A percentile compares a stretch with the other conserved stretches of the same genome.
These are phyloP conservation scores for Idaea straminata DNA, from an alignment of 2,888 invertebrate species.

Conservation along the genomic window DNA sequence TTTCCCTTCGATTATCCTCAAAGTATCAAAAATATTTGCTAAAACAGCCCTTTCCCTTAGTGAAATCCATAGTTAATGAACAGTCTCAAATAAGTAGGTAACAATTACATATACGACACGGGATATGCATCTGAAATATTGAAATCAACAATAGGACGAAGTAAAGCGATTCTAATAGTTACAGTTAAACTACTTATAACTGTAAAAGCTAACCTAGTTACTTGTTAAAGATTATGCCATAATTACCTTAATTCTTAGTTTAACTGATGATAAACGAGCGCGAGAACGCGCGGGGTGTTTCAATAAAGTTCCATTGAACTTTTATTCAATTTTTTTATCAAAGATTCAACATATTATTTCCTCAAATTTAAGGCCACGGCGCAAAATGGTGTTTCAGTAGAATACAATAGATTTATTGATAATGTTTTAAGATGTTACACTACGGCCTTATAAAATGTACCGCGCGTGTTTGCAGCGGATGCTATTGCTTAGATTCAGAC, in stretches of 20 bases:
- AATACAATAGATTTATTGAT: constrained; percentile 68
- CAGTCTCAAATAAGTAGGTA: constrained; percentile 79
- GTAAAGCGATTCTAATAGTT: constrained; percentile 70
- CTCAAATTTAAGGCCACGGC: constrained; percentile 79
- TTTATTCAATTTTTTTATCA: constrained; percentile 53
- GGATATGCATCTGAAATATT: constrained; percentile 70
- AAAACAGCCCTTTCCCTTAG: constrained; percentile 78
- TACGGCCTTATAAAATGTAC: constrained; percentile 68
- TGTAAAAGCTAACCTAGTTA: constrained; percentile 69
- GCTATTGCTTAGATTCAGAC: constrained; percentile 28
- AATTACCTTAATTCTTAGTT: constrained; percentile 57
- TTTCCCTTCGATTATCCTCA: constrained; percentile 77
- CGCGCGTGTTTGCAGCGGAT: constrained; percentile 39
- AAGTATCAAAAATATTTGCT: constrained; percentile 80
- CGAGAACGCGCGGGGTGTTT: constrained; percentile 24
- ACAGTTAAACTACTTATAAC: constrained; percentile 56
- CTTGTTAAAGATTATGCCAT: constrained; percentile 48
- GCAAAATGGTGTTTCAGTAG: constrained; percentile 79
- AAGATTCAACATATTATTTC: constrained; percentile 69
- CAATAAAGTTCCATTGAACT: constrained; percentile 56
- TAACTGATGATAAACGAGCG: constrained; percentile 25
- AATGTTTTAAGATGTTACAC: constrained; percentile 57
- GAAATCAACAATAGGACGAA: constrained; percentile 73
- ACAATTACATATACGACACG: constrained; percentile 73
- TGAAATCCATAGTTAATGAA: constrained; percentile 77